phyloP scores from a whole-genome alignment of 2,113 vertebrate genomes.

The Antennarius striatus region DNA sequence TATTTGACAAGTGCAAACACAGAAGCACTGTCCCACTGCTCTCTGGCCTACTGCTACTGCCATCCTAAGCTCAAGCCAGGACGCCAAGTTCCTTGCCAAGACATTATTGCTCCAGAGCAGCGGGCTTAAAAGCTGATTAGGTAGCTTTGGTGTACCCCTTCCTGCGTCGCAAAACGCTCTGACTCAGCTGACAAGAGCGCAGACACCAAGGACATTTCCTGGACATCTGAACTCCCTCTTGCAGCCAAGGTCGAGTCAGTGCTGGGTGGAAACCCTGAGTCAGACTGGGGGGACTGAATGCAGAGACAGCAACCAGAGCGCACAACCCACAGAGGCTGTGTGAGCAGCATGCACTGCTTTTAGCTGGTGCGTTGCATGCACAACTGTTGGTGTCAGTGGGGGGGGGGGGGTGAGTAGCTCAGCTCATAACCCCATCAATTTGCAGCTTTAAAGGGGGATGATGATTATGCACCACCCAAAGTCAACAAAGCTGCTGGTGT shows the following conservation, averaged over 20 bases:
- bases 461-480: conserved; percentile 52
- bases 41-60: neutral
- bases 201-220: conserved; percentile 27
- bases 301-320: neutral
- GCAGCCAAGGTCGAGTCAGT: conserved; percentile 17
- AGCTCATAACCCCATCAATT: conserved; percentile 42
- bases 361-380: conserved; percentile 22
- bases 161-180: conserved; percentile 39
- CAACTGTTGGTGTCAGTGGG: conserved; percentile 17
- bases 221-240: conserved; percentile 36
- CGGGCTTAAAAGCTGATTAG: conserved; percentile 60
- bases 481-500: conserved; percentile 35
- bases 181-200: conserved; percentile 53
- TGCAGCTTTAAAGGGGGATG: conserved; percentile 50
- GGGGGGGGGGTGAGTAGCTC: conserved; percentile 26
- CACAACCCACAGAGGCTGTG: conserved; percentile 16
- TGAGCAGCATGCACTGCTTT: conserved; percentile 18
- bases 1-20: neutral
- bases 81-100: conserved; percentile 20
- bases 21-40: neutral
- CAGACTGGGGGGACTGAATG: conserved; percentile 17
- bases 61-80: conserved; percentile 10
- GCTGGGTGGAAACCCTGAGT: conserved; percentile 55
- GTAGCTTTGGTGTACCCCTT: conserved; percentile 56
- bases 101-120: conserved; percentile 27